phyloP scores from a whole-genome alignment of 2,888 invertebrate species.

The Ormyrus thymus region DNA sequence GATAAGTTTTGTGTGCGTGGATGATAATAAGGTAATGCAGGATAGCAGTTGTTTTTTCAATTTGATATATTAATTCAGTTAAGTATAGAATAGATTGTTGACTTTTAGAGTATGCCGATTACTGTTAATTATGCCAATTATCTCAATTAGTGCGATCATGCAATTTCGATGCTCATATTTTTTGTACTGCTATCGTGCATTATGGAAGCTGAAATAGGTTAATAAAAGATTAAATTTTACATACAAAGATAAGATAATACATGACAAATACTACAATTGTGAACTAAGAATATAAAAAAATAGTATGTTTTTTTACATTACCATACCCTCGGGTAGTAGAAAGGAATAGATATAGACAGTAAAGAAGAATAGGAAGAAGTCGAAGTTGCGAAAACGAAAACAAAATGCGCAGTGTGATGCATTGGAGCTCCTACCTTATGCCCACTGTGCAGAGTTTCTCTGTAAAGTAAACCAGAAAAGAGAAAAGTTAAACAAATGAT shows the following conservation, averaged over 20 bases:
- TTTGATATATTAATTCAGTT: too few species aligned
- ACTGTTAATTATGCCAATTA: too few species aligned
- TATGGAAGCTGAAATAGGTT: too few species aligned
- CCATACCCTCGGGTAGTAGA: constrained; percentile 43
- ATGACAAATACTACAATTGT: neutral
- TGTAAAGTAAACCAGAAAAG: constrained; percentile 73
- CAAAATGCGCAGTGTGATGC: constrained; percentile 44
- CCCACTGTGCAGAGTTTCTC: constrained; percentile 73
- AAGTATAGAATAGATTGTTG: too few species aligned
- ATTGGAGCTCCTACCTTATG: constrained; percentile 71
- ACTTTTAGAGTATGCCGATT: too few species aligned
- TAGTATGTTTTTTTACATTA: constrained; percentile 36
- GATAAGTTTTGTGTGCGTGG: too few species aligned
- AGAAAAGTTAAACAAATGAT: constrained; percentile 68
- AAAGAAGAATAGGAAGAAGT: constrained; percentile 43
- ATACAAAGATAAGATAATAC: neutral
- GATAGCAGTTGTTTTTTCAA: too few species aligned
- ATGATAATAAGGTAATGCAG: too few species aligned
- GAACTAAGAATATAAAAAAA: constrained; percentile 25
- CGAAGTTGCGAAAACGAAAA: constrained; percentile 43
- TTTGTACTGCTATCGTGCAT: too few species aligned
- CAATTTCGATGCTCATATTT: too few species aligned
- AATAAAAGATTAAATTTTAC: too few species aligned
- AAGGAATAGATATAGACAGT: constrained; percentile 49
- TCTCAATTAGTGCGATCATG: too few species aligned